Evolutionary conservation across 2,888 invertebrate genomes (phyloP).

Genomic region (Polylopha cassiicola): DNA sequence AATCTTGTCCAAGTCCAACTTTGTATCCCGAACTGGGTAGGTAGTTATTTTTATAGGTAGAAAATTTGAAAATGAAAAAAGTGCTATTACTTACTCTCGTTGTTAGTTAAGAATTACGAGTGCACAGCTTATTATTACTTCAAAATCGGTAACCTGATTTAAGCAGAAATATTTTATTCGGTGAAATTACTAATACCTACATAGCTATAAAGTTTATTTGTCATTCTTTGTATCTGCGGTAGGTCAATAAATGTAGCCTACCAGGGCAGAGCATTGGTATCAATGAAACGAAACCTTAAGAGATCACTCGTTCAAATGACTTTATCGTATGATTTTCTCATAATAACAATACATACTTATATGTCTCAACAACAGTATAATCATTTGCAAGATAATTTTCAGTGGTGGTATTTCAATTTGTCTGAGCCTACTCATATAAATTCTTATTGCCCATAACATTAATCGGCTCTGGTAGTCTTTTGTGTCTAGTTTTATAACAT

Average conservation of each 20-base stretch:
- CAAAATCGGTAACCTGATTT: too few species aligned
- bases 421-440: slow-evolving; percentile 1
- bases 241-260: slow-evolving; percentile 31
- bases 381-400: not conserved
- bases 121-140: too few species aligned
- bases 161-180: too few species aligned
- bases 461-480: slow-evolving; percentile 2
- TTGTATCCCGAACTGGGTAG: too few species aligned
- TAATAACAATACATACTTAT: slow-evolving; percentile 36
- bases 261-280: slow-evolving; percentile 37
- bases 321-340: slow-evolving; percentile 31
- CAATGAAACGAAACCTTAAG: slow-evolving; percentile 3
- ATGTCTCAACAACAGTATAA: slow-evolving; percentile 20
- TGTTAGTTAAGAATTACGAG: too few species aligned
- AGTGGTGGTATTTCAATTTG: too few species aligned
- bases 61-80: too few species aligned
- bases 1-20: slow-evolving; percentile 47
- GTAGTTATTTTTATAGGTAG: too few species aligned
- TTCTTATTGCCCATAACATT: too few species aligned
- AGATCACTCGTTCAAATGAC: not conserved
- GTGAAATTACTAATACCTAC: too few species aligned
- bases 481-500: slow-evolving; percentile 2
- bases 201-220: slow-evolving; percentile 7
- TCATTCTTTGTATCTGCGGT: slow-evolving; percentile 23
- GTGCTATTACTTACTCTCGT: too few species aligned